Evolutionary conservation across 2,888 invertebrate species (phyloP), one percentile per base, ranked within the genome.

Genomic region (Acanthosepion esculentum): DNA sequence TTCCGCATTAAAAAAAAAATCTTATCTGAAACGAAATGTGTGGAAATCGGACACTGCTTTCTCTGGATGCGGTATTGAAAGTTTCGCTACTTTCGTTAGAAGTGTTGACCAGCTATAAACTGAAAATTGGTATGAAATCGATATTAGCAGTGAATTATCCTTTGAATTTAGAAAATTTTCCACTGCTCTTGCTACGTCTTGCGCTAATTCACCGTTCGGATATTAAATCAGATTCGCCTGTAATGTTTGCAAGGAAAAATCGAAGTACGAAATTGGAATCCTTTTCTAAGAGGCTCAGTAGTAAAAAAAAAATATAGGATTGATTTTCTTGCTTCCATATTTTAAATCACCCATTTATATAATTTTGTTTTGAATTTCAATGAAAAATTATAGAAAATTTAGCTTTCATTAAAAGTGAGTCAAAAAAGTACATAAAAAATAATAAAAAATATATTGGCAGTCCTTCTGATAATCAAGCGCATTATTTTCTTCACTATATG

Each of bases 1-100:
- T 2, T n/a, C 5, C 3, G 5, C 12, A n/a, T 59, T 59, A 23
- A 23, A 23, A 59, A 59, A 59, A n/a, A 78, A 33, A 78, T 78
- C 78, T 78, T 78, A n/a, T 78, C 78, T n/a, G n/a, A 78, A 78
- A 78, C 33, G 78, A 78, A 78, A 78, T 33, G 78, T n/a, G 78
- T 78, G n/a, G 78, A 78, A 78, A n/a, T 78, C 33, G 15, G n/a
- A 10, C 18, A 15, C 78, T 2, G n/a, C 33, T 15, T 5, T 78
- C n/a, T 78, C 15, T 78, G 8, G 78, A 78, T n/a, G 3, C n/a
- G n/a, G 10, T 15, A n/a, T 29, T 78, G 78, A 78, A 78, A 78
- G 10, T 78, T 78, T 33, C 33, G 15, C 12, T n/a, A n/a, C n/a
- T n/a, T 78, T 78, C n/a, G 78, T 78, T 78, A 78, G 78, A 78